Conservation (phyloP, 2,797 vertebrate species). For the Phalloptychus januarius region DNA sequence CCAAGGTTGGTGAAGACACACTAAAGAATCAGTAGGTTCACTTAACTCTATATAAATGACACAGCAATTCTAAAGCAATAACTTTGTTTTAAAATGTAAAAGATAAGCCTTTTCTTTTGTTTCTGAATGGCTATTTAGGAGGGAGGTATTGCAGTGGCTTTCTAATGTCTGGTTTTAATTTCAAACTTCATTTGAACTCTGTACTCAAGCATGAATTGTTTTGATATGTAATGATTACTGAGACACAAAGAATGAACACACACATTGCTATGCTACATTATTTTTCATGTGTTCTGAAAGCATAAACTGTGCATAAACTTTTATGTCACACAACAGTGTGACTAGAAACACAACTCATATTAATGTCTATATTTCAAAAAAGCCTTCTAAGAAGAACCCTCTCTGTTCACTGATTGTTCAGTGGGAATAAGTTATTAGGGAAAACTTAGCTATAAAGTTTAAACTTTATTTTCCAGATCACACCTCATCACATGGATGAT, state of each 20-base stretch:
- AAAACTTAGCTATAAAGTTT: constrained; percentile 59
- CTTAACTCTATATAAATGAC: background rate
- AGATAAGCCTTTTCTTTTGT: background rate
- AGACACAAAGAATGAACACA: constrained; percentile 1
- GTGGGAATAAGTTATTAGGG: constrained; percentile 48
- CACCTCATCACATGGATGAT: constrained; percentile 78
- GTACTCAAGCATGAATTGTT: constrained; percentile 14
- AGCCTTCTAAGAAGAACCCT: constrained; percentile 42
- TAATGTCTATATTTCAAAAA: constrained; percentile 28
- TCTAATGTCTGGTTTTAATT: constrained; percentile 22
- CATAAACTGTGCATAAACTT: too few relatives aligned
- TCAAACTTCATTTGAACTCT: constrained; percentile 14
- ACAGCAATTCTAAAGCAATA: background rate
- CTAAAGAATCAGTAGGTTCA: background rate
- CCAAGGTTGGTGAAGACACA: background rate
- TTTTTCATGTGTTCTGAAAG: constrained; percentile 41
- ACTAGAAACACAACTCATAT: constrained; percentile 38
- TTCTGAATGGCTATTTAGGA: background rate
- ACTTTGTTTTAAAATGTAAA: background rate
- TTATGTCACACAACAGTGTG: constrained; percentile 45
- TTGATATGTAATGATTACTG: background rate
- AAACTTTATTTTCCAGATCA: constrained; percentile 70
- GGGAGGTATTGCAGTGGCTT: constrained; percentile 3
- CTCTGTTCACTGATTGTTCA: constrained; percentile 49
- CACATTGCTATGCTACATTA: constrained; percentile 2